These are phyloP conservation scores for Epinotia bilunana DNA, from an alignment of 2,888 invertebrate genomes.

Conservation along the genomic window DNA sequence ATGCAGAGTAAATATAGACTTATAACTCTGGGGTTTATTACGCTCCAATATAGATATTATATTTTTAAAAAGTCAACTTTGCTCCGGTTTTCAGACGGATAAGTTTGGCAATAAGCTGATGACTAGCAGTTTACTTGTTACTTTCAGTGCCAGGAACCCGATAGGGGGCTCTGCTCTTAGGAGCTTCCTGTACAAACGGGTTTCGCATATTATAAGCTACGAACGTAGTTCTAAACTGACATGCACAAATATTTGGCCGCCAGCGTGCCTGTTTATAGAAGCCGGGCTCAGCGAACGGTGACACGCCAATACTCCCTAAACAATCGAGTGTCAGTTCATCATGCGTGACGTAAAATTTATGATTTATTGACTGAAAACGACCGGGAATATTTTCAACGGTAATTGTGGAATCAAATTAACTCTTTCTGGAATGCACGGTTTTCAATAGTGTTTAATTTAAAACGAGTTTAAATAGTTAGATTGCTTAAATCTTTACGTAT, in stretches of 20 bases:
- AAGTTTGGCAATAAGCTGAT: too few relatives aligned
- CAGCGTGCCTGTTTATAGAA: not conserved
- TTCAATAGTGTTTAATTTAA: not conserved
- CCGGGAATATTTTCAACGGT: not conserved
- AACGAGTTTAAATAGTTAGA: not conserved
- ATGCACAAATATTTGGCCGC: not conserved
- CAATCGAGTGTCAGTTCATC: constrained; percentile 32
- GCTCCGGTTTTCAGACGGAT: too few relatives aligned
- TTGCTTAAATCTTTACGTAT: not conserved
- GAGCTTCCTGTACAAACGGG: too few relatives aligned
- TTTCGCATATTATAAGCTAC: too few relatives aligned
- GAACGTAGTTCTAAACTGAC: not conserved
- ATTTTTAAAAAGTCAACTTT: too few relatives aligned
- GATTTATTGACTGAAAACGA: constrained; percentile 31
- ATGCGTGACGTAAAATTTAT: constrained; percentile 18
- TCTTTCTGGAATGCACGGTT: not conserved
- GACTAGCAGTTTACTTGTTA: too few relatives aligned
- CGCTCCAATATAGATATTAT: too few relatives aligned
- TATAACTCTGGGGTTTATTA: too few relatives aligned
- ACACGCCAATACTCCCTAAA: constrained; percentile 29
- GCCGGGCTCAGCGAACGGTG: not conserved
- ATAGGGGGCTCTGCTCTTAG: too few relatives aligned
- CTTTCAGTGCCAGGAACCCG: too few relatives aligned
- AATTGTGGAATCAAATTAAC: not conserved
- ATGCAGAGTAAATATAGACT: not conserved